These are phyloP conservation scores for Troides aeacus DNA, from an alignment of 2,888 invertebrate species.

Conservation along the genomic window DNA sequence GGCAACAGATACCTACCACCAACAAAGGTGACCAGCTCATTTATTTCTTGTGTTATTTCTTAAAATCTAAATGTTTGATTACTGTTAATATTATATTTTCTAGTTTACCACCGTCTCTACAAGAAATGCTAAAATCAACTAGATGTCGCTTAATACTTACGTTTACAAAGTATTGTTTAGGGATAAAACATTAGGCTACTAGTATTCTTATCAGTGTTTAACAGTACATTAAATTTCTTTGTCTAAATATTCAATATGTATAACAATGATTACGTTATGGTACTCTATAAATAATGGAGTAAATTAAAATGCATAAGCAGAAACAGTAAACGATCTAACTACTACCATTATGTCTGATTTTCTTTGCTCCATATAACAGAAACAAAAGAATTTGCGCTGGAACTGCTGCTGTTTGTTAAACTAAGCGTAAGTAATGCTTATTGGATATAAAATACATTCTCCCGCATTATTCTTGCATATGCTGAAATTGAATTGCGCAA, in stretches of 20 bases:
- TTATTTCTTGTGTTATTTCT: too few relatives aligned
- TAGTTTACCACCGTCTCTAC: too few relatives aligned
- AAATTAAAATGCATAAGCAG: conserved; percentile 11
- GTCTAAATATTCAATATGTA: background rate
- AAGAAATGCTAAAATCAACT: too few relatives aligned
- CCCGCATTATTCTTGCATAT: conserved; percentile 18
- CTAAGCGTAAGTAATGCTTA: conserved; percentile 33
- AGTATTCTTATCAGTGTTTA: background rate
- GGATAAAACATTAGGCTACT: background rate
- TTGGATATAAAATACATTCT: conserved; percentile 25
- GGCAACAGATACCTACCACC: too few relatives aligned
- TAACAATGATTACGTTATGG: background rate
- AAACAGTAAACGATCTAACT: conserved; percentile 16
- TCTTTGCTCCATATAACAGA: conserved; percentile 26
- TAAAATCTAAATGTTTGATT: too few relatives aligned
- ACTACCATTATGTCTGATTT: conserved; percentile 21
- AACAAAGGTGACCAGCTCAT: too few relatives aligned
- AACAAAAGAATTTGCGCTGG: conserved; percentile 28
- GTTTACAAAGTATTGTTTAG: too few relatives aligned
- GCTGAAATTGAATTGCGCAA: conserved; percentile 22
- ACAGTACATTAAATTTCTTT: background rate
- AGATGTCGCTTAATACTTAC: too few relatives aligned
- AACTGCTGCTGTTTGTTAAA: conserved; percentile 35
- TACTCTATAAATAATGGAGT: conserved; percentile 11
- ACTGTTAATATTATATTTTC: too few relatives aligned